Base-by-base conservation (phyloP, 2,888 invertebrate genomes). In the Petrolisthes cinctipes region DNA sequence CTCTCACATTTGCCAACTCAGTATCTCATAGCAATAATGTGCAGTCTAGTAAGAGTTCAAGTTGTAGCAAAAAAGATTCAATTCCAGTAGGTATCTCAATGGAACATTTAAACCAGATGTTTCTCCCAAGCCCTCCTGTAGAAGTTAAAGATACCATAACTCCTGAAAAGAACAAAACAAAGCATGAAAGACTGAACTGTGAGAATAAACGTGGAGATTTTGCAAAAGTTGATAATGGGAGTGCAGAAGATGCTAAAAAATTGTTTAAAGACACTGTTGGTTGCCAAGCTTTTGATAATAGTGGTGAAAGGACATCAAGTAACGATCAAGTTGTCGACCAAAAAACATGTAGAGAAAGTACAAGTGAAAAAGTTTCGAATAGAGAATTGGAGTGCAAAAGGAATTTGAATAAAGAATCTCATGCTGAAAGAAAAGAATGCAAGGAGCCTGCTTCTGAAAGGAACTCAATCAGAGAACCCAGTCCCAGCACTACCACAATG, bases 111-210 rank as follows among this genome's bases (percentile, higher is more conserved):
- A 82, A 61, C 20, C 85, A 71, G 85, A 85, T 54, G 7, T 54
- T 85, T 51, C 37, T 51, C 20, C 5, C 68, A 54, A 54, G 23
- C 20, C 11, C 20, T 66, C 37, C 54, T 23, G 54, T 82, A 20
- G 85, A 78, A 56, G n/a, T 79, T 51, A 85, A 85, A 79, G 85
- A 85, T 9, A 56, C 54, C 20, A 68, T 23, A 51, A 68, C 82
- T 57, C 79, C 76, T 68, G 85, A 85, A 37, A 79, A 85, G 17
- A 85, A 68, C 54, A 79, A 57, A 68, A 85, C 78, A n/a, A 85
- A 79, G 54, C 54, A 54, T 54, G 85, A 85, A 79, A 79, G 20
- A 17, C 66, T 68, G n/a, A 79, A 68, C 51, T 76, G 20, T 68
- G 85, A 79, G 68, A 79, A 71, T 9, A 61, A 78, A 54, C 68